These are phyloP conservation scores for Polypedilum pembai DNA, from an alignment of 1,140 invertebrate species.

Conservation along the genomic window DNA sequence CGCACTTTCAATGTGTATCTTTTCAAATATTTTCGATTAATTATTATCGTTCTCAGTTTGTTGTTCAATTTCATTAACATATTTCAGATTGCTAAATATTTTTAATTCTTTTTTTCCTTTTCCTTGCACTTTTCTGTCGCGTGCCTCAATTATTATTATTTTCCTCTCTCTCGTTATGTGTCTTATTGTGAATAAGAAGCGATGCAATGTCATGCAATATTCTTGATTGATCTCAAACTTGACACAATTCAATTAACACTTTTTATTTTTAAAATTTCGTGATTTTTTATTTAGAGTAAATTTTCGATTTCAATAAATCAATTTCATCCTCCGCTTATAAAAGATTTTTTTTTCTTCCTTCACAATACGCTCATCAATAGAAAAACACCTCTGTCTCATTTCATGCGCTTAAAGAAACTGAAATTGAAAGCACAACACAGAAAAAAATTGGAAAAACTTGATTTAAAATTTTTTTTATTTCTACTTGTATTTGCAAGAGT, in stretches of 20 bases:
- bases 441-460: constrained; percentile 27
- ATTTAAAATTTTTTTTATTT: constrained; percentile 18
- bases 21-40: constrained; percentile 27
- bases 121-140: background rate
- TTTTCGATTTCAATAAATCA: background rate
- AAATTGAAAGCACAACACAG: constrained; percentile 22
- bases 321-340: background rate
- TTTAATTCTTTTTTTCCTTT: background rate
- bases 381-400: constrained; percentile 21
- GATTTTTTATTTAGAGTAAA: background rate
- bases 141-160: background rate
- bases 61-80: constrained; percentile 5
- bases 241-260: background rate
- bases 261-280: background rate
- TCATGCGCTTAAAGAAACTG: constrained; percentile 7
- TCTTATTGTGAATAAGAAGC: background rate
- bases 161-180: too few relatives aligned
- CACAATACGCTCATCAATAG: background rate
- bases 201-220: background rate
- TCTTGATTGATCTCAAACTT: constrained; percentile 8
- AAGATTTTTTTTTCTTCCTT: background rate
- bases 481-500: background rate
- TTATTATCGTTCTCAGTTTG: constrained; percentile 20
- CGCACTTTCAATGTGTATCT: background rate
- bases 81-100: background rate